phyloP scores from a whole-genome alignment of 2,797 vertebrate genomes.

The Xiphorhynchus erythropygius region DNA sequence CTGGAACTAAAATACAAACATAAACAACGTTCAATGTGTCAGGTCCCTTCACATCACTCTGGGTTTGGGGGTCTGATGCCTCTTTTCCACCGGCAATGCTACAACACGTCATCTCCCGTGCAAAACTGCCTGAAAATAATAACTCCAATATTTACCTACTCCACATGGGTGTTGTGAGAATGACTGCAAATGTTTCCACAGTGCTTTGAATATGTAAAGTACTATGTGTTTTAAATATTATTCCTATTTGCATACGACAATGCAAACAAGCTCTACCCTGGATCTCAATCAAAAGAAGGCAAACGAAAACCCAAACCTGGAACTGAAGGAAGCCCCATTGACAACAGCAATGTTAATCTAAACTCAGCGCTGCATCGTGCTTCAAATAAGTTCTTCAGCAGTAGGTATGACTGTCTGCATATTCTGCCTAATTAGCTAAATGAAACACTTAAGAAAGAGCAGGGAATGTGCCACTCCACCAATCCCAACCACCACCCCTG shows the following conservation, averaged over 20 bases:
- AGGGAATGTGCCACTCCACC: neutral
- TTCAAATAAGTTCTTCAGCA: neutral
- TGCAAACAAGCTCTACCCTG: neutral
- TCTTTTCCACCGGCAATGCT: neutral
- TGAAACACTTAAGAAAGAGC: neutral
- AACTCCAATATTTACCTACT: slow-evolving; percentile 5
- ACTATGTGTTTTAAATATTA: slow-evolving; percentile 7
- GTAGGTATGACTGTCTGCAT: neutral
- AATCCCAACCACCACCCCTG: neutral
- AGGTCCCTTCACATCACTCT: neutral
- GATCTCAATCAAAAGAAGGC: neutral
- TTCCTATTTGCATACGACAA: neutral
- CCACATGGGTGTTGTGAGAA: neutral
- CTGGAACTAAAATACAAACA: neutral
- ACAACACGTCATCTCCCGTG: neutral
- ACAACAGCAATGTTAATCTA: neutral
- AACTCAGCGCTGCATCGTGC: neutral
- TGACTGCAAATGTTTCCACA: neutral
- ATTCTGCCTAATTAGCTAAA: neutral
- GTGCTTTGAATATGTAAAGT: slow-evolving; percentile 26
- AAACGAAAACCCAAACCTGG: neutral
- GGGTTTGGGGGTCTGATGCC: neutral
- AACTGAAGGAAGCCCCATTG: neutral
- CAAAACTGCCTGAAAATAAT: neutral
- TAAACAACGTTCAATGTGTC: neutral